Base-by-base conservation (phyloP, 1,140 invertebrate genomes). In the Lepidurus packardi region DNA sequence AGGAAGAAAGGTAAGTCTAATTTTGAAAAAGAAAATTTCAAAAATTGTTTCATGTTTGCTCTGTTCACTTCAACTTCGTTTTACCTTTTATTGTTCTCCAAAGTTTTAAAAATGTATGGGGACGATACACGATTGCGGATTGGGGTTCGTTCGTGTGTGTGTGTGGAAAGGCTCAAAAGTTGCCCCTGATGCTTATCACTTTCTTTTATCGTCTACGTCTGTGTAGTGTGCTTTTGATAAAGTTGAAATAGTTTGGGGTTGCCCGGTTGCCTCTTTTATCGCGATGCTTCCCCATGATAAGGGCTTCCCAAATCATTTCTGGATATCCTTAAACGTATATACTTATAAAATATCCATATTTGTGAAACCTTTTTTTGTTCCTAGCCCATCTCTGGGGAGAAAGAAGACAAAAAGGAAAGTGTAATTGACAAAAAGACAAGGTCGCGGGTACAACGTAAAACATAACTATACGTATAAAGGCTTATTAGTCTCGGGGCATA, bases 161-260 rank as follows among this genome's bases (percentile, higher is more conserved):
- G 74, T 75, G 74, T 75, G 74, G 11, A 13, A 34, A 13, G 25
- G 74, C 24, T 24, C 42, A 73, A 73, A 73, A 24, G 65, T 75
- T 75, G 74, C 34, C 8, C 53, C 21, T 65, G 53, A 65, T 65
- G 21, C 53, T 65, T 65, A 65, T 65, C 53, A 65, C 53, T 65
- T 65, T 16, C 16, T 65, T 65, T 21, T n/a, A 65, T 65, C 53
- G 53, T 65, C 53, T 65, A 34, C 34, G 34, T 34, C 34, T 34
- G 34, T 34, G 10, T 65, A 65, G 8, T 65, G 53, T 65, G 53
- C 53, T 65, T 65, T 65, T 65, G 53, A 65, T 65, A 11, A 65
- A 21, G 21, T 7, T 34, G 34, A 34, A 34, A 34, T 34, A 34
- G 34, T 34, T 34, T 34, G 34, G 34, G 34, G 34, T 34, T 34